Conservation (phyloP, 1,140 invertebrate genomes). For the Armadillidium nasatum region DNA sequence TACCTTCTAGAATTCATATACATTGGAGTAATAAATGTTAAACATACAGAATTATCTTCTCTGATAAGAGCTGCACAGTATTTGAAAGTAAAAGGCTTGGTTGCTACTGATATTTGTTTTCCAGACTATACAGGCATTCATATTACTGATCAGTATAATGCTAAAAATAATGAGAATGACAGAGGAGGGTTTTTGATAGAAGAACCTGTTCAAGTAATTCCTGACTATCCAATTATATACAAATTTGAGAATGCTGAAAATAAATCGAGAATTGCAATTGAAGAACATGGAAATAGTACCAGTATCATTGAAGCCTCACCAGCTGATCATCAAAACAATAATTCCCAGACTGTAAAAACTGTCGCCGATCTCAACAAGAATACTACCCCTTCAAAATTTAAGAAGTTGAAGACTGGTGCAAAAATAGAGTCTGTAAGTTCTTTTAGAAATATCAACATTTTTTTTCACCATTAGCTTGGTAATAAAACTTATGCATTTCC, state of each 20-base stretch:
- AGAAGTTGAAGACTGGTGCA: too few species aligned
- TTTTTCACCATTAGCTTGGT: too few species aligned
- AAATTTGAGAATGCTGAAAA: background rate
- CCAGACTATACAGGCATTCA: background rate
- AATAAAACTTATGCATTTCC: too few species aligned
- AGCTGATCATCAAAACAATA: too few species aligned
- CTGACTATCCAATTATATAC: slow-evolving; percentile 3
- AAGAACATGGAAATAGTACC: background rate
- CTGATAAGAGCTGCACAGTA: slow-evolving; percentile 42
- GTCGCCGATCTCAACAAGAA: too few species aligned
- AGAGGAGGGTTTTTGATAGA: background rate
- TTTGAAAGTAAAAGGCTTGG: slow-evolving; percentile 39
- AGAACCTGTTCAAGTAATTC: background rate
- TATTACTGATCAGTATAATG: background rate
- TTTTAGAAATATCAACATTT: too few species aligned
- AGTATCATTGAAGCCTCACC: too few species aligned
- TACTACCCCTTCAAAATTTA: too few species aligned
- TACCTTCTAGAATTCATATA: slow-evolving; percentile 42
- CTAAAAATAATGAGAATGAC: background rate
- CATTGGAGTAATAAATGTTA: slow-evolving; percentile 42
- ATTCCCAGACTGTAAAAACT: too few species aligned
- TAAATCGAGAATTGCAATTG: background rate
- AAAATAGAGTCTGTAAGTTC: too few species aligned
- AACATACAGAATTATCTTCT: slow-evolving; percentile 41
- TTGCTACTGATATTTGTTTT: slow-evolving; percentile 40